These are phyloP conservation scores for Melieria omissa DNA, from an alignment of 2,888 invertebrate genomes.

Conservation along the genomic window DNA sequence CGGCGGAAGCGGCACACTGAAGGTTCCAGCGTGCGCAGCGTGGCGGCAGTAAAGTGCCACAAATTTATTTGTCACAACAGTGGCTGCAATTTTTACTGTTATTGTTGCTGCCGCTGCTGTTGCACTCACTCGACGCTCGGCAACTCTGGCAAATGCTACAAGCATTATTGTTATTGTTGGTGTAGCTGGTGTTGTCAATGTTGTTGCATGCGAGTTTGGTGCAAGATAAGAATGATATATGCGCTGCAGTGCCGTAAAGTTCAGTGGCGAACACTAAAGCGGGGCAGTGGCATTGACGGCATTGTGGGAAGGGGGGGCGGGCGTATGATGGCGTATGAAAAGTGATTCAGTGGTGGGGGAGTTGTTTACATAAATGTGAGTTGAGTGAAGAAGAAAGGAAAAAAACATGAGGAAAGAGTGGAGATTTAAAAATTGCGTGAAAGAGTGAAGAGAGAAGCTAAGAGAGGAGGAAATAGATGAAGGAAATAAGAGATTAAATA, in stretches of 20 bases:
- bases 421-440: too few species aligned
- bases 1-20: not conserved
- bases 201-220: slow-evolving; percentile 14
- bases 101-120: not conserved
- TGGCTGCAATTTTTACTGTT: slow-evolving; percentile 10
- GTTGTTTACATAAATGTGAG: too few species aligned
- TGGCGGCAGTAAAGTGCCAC: slow-evolving; percentile 29
- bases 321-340: too few species aligned
- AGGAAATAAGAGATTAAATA: too few species aligned
- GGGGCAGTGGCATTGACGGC: too few species aligned
- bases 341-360: too few species aligned
- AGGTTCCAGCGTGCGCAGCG: slow-evolving; percentile 4
- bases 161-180: slow-evolving; percentile 8
- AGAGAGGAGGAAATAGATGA: too few species aligned
- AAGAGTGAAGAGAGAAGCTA: too few species aligned
- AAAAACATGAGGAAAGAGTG: too few species aligned
- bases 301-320: too few species aligned
- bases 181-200: not conserved
- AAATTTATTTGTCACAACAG: slow-evolving; percentile 36
- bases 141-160: not conserved
- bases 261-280: slow-evolving; percentile 13
- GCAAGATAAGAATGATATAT: slow-evolving; percentile 29
- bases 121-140: not conserved
- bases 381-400: too few species aligned
- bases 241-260: slow-evolving; percentile 19